phyloP scores from a whole-genome alignment of 1,140 invertebrate genomes.

The Micrasema longulum region DNA sequence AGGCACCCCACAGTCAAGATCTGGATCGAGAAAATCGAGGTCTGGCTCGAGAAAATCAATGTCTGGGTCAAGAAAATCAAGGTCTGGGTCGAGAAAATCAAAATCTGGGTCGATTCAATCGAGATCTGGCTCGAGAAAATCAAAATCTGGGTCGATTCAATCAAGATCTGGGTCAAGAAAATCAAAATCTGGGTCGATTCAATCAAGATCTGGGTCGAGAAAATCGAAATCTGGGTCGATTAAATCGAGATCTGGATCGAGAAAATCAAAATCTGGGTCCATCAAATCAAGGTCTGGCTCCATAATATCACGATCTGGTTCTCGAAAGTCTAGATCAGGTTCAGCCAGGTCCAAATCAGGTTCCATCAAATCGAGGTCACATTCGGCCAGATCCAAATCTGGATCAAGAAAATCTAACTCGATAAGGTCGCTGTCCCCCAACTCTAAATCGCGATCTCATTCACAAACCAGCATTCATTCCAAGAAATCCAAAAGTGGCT shows the following conservation, averaged over 20 bases:
- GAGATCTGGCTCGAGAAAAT: slow-evolving; percentile 55
- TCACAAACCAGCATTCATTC: too few species aligned
- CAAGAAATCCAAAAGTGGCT: too few species aligned
- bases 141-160: slow-evolving; percentile 60
- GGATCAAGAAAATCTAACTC: too few species aligned
- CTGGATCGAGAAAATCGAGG: slow-evolving; percentile 56
- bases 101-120: slow-evolving; percentile 56
- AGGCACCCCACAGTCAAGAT: slow-evolving; percentile 57
- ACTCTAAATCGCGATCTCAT: too few species aligned
- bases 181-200: slow-evolving; percentile 55
- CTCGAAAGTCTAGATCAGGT: slow-evolving; percentile 55
- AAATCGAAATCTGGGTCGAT: slow-evolving; percentile 62
- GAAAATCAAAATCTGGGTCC: slow-evolving; percentile 48
- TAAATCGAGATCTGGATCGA: slow-evolving; percentile 61
- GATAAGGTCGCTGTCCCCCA: too few species aligned
- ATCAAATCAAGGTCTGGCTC: slow-evolving; percentile 43
- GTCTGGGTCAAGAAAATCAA: slow-evolving; percentile 62
- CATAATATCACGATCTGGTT: slow-evolving; percentile 47
- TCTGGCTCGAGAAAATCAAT: slow-evolving; percentile 57
- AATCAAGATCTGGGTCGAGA: slow-evolving; percentile 60
- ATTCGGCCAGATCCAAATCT: slow-evolving; percentile 54
- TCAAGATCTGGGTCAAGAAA: slow-evolving; percentile 56
- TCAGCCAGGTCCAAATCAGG: slow-evolving; percentile 53
- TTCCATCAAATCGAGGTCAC: slow-evolving; percentile 52
- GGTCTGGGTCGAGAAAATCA: slow-evolving; percentile 55